These are phyloP conservation scores for Brachionus asplanchnoidis DNA, from an alignment of 1,140 invertebrate genomes.

Conservation along the genomic window DNA sequence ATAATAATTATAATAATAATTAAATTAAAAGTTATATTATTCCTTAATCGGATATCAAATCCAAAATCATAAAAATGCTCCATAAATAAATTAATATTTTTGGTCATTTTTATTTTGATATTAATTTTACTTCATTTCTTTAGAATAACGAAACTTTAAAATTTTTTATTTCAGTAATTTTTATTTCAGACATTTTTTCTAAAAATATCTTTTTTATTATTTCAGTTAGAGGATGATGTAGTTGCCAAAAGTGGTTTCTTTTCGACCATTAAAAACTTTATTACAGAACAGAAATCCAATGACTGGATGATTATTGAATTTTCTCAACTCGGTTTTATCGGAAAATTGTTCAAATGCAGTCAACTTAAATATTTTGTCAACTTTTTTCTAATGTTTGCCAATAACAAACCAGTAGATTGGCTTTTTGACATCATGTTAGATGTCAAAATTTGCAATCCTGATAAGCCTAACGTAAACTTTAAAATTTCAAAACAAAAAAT, in stretches of 20 bases:
- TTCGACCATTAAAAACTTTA: conserved; percentile 79
- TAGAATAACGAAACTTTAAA: too few relatives aligned
- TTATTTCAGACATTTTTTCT: background rate
- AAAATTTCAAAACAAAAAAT: background rate
- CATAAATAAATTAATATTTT: too few relatives aligned
- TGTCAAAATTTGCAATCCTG: conserved; percentile 75
- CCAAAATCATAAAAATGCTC: too few relatives aligned
- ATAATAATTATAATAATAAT: too few relatives aligned
- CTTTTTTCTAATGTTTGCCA: conserved; percentile 90
- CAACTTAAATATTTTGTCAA: conserved; percentile 81
- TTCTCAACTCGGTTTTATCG: conserved; percentile 67
- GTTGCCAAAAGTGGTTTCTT: conserved; percentile 76
- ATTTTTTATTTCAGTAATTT: background rate
- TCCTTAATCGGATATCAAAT: too few relatives aligned
- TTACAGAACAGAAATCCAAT: conserved; percentile 69
- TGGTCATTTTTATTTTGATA: too few relatives aligned
- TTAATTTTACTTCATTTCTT: too few relatives aligned
- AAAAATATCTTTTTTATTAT: conserved; percentile 55
- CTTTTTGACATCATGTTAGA: conserved; percentile 64
- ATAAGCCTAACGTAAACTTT: conserved; percentile 52
- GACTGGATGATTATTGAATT: conserved; percentile 91
- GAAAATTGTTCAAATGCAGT: conserved; percentile 82
- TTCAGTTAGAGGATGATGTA: conserved; percentile 92
- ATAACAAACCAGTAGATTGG: conserved; percentile 95
- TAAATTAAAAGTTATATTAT: too few relatives aligned